Conservation (phyloP, 2,113 vertebrate genomes). For the Syngnathus typhle region DNA sequence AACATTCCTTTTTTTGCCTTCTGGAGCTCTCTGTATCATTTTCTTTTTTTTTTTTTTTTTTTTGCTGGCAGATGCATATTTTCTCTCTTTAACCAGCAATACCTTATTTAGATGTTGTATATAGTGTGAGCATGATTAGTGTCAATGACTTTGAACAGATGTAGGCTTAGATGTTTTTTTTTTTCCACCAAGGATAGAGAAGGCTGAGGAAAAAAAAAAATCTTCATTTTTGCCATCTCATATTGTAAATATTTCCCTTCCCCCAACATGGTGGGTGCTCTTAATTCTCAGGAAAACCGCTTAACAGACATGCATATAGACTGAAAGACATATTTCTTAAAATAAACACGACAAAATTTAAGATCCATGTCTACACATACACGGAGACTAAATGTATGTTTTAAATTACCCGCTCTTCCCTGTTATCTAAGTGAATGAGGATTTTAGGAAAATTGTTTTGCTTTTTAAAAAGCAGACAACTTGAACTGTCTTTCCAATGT, state of each 20-base stretch:
- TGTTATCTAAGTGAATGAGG: slow-evolving; percentile 60
- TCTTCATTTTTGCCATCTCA: slow-evolving; percentile 42
- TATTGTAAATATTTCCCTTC: slow-evolving; percentile 43
- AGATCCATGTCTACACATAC: not conserved
- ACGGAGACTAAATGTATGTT: not conserved
- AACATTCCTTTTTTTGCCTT: slow-evolving; percentile 97
- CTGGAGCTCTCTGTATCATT: slow-evolving; percentile 72
- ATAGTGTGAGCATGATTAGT: slow-evolving; percentile 79
- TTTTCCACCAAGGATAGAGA: slow-evolving; percentile 57
- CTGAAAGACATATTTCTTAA: slow-evolving; percentile 29
- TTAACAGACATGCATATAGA: slow-evolving; percentile 30
- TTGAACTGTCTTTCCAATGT: slow-evolving; percentile 20
- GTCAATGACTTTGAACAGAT: slow-evolving; percentile 48
- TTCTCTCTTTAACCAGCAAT: slow-evolving; percentile 80
- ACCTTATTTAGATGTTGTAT: slow-evolving; percentile 76
- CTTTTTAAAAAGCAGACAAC: too few species aligned
- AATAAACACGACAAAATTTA: slow-evolving; percentile 5
- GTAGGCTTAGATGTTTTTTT: slow-evolving; percentile 26
- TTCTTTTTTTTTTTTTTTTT: too few species aligned
- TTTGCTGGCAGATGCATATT: slow-evolving; percentile 69
- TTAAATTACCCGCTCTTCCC: not conserved
- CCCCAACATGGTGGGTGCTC: slow-evolving; percentile 51
- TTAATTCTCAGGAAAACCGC: slow-evolving; percentile 75
- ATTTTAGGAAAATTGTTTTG: slow-evolving; percentile 12
- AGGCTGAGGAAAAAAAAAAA: slow-evolving; percentile 60